These are phyloP conservation scores for Lonchura striata DNA, from an alignment of 2,113 vertebrate species.

Conservation along the genomic window DNA sequence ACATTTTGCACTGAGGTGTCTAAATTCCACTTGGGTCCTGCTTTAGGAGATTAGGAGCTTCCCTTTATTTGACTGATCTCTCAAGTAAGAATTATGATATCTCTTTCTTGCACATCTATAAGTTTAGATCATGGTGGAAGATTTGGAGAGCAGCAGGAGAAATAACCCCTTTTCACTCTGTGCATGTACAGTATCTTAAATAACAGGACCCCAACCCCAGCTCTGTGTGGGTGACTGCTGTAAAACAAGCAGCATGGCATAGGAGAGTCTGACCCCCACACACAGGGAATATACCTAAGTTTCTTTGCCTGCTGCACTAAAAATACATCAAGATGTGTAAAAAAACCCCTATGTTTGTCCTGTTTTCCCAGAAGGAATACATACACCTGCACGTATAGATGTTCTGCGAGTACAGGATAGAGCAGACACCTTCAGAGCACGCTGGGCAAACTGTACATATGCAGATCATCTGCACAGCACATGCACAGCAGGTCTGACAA, in stretches of 20 bases:
- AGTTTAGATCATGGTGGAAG: background rate
- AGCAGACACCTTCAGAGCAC: background rate
- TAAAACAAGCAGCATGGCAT: background rate
- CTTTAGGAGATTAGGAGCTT: background rate
- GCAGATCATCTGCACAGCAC: background rate
- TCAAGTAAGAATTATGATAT: background rate
- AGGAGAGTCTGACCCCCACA: background rate
- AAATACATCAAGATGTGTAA: background rate
- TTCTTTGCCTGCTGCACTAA: background rate
- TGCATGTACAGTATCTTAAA: background rate
- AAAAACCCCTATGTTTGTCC: background rate
- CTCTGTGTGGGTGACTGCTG: background rate
- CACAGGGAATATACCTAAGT: background rate
- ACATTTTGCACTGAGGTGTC: background rate
- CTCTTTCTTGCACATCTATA: background rate
- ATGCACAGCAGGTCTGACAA: slow-evolving; percentile 17
- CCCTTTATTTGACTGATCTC: background rate
- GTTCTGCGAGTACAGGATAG: background rate
- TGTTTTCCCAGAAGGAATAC: background rate
- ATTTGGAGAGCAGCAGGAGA: background rate
- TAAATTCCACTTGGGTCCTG: background rate
- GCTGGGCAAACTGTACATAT: background rate
- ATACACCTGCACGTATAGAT: background rate
- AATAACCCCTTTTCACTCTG: background rate
- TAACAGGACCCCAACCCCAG: background rate